Conservation (phyloP, 2,113 vertebrate genomes). For the Hippolais icterina region DNA sequence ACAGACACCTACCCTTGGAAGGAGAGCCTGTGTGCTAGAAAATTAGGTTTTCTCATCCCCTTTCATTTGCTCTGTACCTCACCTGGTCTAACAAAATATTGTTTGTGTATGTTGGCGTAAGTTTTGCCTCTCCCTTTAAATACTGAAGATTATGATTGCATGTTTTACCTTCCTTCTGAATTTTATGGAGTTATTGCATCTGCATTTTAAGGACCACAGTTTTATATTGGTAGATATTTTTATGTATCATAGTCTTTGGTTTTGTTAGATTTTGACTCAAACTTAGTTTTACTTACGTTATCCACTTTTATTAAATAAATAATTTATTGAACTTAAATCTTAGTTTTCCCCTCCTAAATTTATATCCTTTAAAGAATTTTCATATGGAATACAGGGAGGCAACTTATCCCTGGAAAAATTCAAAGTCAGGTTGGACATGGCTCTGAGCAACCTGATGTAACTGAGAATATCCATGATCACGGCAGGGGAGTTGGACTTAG, state of each 20-base stretch:
- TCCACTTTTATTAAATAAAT: background rate
- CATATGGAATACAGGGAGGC: background rate
- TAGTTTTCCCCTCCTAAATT: background rate
- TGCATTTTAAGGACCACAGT: background rate
- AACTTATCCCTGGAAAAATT: background rate
- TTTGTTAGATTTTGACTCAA: background rate
- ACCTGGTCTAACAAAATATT: background rate
- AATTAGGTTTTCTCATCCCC: background rate
- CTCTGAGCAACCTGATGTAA: background rate
- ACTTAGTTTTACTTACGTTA: background rate
- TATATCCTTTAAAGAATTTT: background rate
- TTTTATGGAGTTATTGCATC: background rate
- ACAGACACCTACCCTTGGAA: background rate
- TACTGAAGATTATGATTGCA: background rate
- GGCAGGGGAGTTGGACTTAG: background rate
- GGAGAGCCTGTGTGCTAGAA: background rate
- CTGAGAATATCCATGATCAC: background rate
- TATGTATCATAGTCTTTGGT: background rate
- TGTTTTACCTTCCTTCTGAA: background rate
- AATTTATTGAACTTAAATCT: background rate
- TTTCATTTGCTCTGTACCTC: background rate
- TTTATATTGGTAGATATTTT: background rate
- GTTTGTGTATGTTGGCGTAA: background rate
- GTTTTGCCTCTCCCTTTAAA: background rate
- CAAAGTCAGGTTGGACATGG: background rate